A percentile compares a stretch with the other conserved stretches of the same genome.
phyloP scores from a whole-genome alignment of 2,797 vertebrate species.

The Enteromius mattozi region DNA sequence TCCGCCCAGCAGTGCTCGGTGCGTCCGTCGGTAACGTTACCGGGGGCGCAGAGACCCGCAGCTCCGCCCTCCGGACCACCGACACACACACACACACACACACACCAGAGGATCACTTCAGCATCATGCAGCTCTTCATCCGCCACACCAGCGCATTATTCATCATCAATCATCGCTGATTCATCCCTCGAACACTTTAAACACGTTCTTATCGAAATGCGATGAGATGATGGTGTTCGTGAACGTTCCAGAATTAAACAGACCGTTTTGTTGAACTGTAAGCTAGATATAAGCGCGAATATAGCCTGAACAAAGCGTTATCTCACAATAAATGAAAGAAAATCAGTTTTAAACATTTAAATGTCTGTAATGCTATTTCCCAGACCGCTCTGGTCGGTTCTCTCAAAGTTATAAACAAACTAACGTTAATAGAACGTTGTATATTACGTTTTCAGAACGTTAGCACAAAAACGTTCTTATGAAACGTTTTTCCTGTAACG shows the following conservation, averaged over 20 bases:
- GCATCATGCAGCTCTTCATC: conserved; percentile 8
- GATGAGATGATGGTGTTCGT: neutral
- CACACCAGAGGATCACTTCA: conserved; percentile 10
- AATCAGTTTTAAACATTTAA: neutral
- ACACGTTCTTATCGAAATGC: neutral
- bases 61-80: conserved; percentile 53
- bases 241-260: neutral
- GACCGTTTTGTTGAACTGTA: neutral
- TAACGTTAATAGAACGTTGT: neutral
- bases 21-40: conserved; percentile 34
- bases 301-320: neutral
- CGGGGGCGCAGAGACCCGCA: conserved; percentile 50
- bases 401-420: neutral
- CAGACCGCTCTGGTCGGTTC: neutral
- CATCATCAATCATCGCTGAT: neutral
- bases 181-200: neutral
- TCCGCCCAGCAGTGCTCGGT: conserved; percentile 53
- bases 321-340: neutral
- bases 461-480: neutral
- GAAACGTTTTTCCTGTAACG: neutral
- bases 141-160: neutral
- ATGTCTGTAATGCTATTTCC: neutral
- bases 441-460: neutral
- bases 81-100: conserved; percentile 25
- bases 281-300: too few species aligned